Base-by-base conservation (phyloP, 2,113 vertebrate genomes). In the Spheniscus mendiculus region DNA sequence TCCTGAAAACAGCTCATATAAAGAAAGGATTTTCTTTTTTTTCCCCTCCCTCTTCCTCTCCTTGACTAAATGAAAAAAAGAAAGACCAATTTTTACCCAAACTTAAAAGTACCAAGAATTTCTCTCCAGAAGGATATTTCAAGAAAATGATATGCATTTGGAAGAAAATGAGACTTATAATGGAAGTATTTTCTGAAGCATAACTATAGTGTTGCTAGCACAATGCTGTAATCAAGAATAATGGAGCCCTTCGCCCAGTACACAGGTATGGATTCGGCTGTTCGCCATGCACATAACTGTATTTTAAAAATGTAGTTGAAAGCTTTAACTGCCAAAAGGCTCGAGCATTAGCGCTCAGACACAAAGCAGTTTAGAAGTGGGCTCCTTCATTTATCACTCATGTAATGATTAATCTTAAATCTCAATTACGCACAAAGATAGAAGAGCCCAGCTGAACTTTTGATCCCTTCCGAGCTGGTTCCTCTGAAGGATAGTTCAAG, bases 201-300 rank as follows among this genome's bases (percentile, higher is more conserved):
- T 85, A 95, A 91, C 91, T 77, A 27, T 56, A 94, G 70, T 61
- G 58, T 72, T 94, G 61, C 81, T 89, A 80, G 42, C 84, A 96
- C 89, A 94, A 94, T 93, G 66, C 81, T 85, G 81, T 96, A 95
- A 97, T 96, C 81, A 89, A 94, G 94, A 96, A 94, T 96, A 97
- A 97, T 93, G 78, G 81, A 96, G 53, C 58, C 84, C 74, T 91
- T 97, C 5, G 2, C 70, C 45, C 20, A 3, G 53, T 62, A 44
- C 45, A 77, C 42, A 49, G 66, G 81, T 96, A 94, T 61, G 73
- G 90, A 89, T 87, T 93, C 80, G 69, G 42, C 95, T 96, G 94
- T 89, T 96, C 62, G 2, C 53, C 0, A 2, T 52, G 71, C 70
- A 80, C 84, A 90, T 91, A 94, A 91, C 93, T 97, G 73, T 96